Conservation (phyloP, 1,140 invertebrate species). For the Aphis gossypii region DNA sequence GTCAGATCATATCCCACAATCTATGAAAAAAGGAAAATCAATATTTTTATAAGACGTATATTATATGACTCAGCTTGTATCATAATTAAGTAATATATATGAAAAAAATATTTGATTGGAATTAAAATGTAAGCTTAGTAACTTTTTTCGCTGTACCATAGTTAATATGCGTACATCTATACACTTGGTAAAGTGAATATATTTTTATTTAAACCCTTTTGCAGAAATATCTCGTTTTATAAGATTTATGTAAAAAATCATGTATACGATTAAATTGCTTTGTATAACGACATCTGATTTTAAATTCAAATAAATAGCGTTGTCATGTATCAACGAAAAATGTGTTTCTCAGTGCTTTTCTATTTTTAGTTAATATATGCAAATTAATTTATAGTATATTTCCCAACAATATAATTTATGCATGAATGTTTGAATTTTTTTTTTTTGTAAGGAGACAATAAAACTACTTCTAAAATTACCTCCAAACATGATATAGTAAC, state of each 20-base stretch:
- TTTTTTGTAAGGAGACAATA: background rate
- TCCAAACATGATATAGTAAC: constrained; percentile 30
- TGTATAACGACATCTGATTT: background rate
- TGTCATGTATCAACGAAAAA: background rate
- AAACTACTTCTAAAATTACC: background rate
- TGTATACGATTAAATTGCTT: background rate
- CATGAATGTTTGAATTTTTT: background rate
- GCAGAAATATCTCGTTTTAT: background rate
- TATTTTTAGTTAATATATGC: background rate
- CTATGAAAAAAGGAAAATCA: background rate
- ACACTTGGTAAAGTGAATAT: no score
- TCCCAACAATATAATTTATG: background rate
- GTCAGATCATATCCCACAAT: constrained; percentile 39
- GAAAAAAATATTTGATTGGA: background rate
- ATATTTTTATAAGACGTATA: background rate
- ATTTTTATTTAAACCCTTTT: background rate
- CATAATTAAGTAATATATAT: no score
- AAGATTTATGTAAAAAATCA: background rate
- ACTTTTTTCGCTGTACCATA: background rate
- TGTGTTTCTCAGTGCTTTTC: background rate
- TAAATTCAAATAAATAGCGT: background rate
- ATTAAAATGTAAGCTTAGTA: background rate
- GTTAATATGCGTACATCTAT: no score
- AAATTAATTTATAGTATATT: background rate
- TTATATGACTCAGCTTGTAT: background rate